A percentile compares a stretch with the other conserved stretches of the same genome.
Evolutionary conservation across 2,888 invertebrate genomes (phyloP).

Genomic region (Drosophila borealis): DNA sequence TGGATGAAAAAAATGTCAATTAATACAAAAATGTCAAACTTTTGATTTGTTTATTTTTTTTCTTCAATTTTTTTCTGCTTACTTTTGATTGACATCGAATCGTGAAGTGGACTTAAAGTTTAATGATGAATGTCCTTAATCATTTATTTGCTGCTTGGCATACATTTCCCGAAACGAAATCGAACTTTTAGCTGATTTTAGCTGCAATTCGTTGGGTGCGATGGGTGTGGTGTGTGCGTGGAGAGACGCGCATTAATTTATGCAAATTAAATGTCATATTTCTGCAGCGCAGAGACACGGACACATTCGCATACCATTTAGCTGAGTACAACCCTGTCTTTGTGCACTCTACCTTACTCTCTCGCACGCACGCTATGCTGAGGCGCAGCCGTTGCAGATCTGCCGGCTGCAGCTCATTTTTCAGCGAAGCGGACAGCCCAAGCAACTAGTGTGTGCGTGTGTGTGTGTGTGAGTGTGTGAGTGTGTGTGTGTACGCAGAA

Average conservation of each 20-base stretch:
- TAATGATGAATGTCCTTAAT: conserved; percentile 32
- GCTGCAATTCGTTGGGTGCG: background rate
- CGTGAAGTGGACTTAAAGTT: conserved; percentile 26
- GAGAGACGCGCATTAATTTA: conserved; percentile 53
- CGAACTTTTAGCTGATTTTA: background rate
- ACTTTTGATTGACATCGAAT: conserved; percentile 47
- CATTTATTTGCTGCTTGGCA: conserved; percentile 1
- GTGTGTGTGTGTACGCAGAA: conserved; percentile 13
- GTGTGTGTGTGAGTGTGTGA: conserved; percentile 15
- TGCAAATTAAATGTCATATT: conserved; percentile 68
- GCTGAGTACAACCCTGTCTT: conserved; percentile 6
- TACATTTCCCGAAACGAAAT: conserved; percentile 24
- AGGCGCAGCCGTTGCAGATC: conserved; percentile 17
- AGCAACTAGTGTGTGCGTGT: conserved; percentile 30
- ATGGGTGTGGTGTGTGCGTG: background rate
- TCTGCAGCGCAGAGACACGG: conserved; percentile 44
- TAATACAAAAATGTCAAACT: conserved; percentile 60
- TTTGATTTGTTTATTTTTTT: conserved; percentile 48
- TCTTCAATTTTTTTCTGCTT: conserved; percentile 1
- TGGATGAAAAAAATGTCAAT: conserved; percentile 40
- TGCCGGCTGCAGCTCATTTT: conserved; percentile 54
- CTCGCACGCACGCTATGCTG: conserved; percentile 4
- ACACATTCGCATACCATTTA: conserved; percentile 17
- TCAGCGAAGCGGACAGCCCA: conserved; percentile 60
- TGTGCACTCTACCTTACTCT: background rate